Evolutionary conservation across 2,888 invertebrate genomes (phyloP).

Genomic region (Sinopyrophorus schimmeli): DNA sequence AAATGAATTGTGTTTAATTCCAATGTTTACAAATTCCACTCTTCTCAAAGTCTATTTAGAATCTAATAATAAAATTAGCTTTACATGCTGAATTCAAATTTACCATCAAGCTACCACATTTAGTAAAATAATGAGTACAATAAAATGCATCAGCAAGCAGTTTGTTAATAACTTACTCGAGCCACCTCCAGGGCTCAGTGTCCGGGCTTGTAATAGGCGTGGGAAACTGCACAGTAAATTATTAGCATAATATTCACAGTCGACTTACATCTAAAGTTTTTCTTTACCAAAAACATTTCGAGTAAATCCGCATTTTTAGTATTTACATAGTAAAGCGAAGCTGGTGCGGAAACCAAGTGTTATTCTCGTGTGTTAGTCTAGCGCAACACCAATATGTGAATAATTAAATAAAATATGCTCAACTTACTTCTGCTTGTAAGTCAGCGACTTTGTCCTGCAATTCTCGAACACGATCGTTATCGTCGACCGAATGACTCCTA

Average conservation of each 20-base stretch:
- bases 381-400: conserved; percentile 17
- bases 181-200: conserved; percentile 89
- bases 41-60: no score
- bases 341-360: conserved; percentile 18
- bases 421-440: conserved; percentile 87
- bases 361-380: conserved; percentile 2
- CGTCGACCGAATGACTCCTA: conserved; percentile 77
- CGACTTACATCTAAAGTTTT: neutral
- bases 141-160: conserved; percentile 41
- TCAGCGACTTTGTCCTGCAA: conserved; percentile 92
- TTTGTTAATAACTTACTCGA: conserved; percentile 70
- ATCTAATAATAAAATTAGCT: no score
- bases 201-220: conserved; percentile 88
- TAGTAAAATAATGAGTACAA: no score
- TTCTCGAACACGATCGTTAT: conserved; percentile 84
- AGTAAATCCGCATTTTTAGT: conserved; percentile 7
- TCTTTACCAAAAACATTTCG: conserved; percentile 1
- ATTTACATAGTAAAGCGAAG: conserved; percentile 22
- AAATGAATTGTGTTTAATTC: no score
- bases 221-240: conserved; percentile 70
- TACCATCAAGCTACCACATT: no score
- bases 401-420: neutral
- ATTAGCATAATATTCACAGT: no score
- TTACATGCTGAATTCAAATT: no score
- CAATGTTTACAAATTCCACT: no score